Evolutionary conservation across 2,888 invertebrate genomes (phyloP).

Genomic region (Tachina fera): DNA sequence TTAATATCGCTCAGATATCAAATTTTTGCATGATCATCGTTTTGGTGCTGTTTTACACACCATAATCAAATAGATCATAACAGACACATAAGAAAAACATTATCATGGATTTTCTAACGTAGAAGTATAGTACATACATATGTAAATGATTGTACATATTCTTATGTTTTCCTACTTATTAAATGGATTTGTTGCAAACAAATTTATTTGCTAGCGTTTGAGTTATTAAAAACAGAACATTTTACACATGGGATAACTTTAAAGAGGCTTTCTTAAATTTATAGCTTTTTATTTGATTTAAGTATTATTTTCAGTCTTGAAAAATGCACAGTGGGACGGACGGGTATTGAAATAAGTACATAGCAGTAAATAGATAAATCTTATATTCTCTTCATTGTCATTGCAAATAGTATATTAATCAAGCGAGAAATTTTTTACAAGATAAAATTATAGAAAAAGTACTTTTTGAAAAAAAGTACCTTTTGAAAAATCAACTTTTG

Average conservation of each 20-base stretch:
- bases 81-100: not conserved
- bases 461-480: too few relatives aligned
- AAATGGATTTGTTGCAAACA: not conserved
- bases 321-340: too few relatives aligned
- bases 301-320: not conserved
- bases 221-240: not conserved
- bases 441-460: too few relatives aligned
- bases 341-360: too few relatives aligned
- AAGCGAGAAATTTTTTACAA: too few relatives aligned
- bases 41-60: not conserved
- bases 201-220: not conserved
- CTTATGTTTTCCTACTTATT: not conserved
- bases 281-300: not conserved
- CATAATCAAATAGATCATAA: not conserved
- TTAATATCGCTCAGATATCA: constrained; percentile 39
- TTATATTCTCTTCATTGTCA: too few relatives aligned
- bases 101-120: not conserved
- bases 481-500: too few relatives aligned
- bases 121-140: not conserved
- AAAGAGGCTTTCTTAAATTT: not conserved
- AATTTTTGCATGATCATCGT: constrained; percentile 43
- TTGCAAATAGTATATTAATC: too few relatives aligned
- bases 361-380: too few relatives aligned
- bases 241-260: not conserved
- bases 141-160: not conserved